Evolutionary conservation across 2,888 invertebrate species (phyloP).

Genomic region (Agriopis aurantiaria): DNA sequence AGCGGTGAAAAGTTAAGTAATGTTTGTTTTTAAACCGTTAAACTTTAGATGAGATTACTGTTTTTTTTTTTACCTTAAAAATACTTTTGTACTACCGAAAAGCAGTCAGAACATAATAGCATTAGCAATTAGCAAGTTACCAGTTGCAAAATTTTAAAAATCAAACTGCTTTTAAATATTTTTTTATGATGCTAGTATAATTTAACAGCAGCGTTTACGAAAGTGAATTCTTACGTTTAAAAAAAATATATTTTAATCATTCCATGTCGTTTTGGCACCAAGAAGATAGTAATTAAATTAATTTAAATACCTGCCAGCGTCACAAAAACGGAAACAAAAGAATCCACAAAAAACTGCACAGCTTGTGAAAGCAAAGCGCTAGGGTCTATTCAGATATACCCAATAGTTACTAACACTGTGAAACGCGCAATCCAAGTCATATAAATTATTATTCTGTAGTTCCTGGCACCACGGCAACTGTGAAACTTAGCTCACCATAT

Average conservation of each 20-base stretch:
- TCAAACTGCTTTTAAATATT: neutral
- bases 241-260: neutral
- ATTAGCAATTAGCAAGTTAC: neutral
- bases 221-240: neutral
- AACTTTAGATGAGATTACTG: conserved; percentile 1
- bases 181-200: neutral
- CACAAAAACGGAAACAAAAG: conserved; percentile 24
- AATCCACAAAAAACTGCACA: conserved; percentile 14
- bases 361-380: neutral
- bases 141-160: neutral
- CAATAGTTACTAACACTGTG: neutral
- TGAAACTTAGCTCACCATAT: too few species aligned
- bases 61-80: neutral
- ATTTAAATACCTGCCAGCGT: conserved; percentile 13
- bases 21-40: conserved; percentile 2
- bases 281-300: conserved; percentile 20
- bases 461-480: too few species aligned
- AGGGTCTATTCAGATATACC: conserved; percentile 5
- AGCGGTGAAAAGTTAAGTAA: conserved; percentile 11
- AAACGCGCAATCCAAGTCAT: neutral
- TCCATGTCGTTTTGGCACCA: conserved; percentile 12
- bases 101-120: neutral
- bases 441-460: neutral
- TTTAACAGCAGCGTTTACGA: neutral
- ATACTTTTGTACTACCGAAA: neutral